A percentile compares a stretch with the other conserved stretches of the same genome.
Conservation (phyloP, 2,888 invertebrate species). For the Euzophera pinguis region DNA sequence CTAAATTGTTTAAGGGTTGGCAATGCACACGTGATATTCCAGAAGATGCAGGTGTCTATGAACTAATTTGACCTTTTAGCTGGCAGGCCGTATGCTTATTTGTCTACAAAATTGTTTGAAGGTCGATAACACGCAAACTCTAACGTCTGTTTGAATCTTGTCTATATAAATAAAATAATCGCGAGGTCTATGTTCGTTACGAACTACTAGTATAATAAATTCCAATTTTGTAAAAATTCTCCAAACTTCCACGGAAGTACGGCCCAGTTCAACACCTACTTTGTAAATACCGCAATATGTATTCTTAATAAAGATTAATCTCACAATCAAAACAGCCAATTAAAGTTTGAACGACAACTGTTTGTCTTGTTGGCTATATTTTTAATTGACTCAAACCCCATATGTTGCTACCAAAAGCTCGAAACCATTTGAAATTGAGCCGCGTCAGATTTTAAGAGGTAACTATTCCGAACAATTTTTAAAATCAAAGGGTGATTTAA, state of each 20-base stretch:
- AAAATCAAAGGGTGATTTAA: slow-evolving; percentile 16
- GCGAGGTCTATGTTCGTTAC: no score
- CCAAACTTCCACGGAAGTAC: no score
- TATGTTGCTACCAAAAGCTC: slow-evolving; percentile 61
- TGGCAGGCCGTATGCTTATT: no score
- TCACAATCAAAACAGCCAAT: slow-evolving; percentile 65
- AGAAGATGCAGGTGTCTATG: no score
- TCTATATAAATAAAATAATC: no score
- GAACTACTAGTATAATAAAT: no score
- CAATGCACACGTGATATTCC: no score
- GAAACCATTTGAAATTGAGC: slow-evolving; percentile 36
- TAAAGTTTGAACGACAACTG: slow-evolving; percentile 71
- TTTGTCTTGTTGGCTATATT: slow-evolving; percentile 74
- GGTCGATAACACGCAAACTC: no score
- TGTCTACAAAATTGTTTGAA: no score
- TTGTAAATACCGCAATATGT: not conserved
- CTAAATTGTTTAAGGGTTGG: no score
- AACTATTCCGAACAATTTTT: not conserved
- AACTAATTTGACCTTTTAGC: no score
- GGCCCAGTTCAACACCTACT: not conserved
- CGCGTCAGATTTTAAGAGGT: slow-evolving; percentile 16
- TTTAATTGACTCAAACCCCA: slow-evolving; percentile 73
- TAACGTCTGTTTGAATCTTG: no score
- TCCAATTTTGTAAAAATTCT: not conserved
- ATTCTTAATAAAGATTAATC: slow-evolving; percentile 42